phyloP scores from a whole-genome alignment of 2,888 invertebrate species.

The Leptopterna dolabrata region DNA sequence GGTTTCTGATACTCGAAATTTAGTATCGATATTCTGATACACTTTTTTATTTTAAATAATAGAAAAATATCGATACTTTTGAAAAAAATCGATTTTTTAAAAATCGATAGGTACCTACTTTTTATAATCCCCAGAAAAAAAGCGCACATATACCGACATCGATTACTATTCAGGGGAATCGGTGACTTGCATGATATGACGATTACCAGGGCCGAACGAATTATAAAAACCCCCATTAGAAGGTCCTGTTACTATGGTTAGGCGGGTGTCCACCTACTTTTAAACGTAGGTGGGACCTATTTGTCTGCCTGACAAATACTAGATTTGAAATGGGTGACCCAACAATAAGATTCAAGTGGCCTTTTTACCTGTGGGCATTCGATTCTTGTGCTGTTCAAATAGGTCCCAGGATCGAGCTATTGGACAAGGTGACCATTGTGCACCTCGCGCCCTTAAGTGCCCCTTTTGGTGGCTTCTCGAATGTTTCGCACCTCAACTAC shows the following conservation, averaged over 20 bases:
- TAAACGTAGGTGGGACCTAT: background rate
- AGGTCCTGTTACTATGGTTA: background rate
- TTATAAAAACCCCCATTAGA: too few species aligned
- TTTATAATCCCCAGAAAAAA: too few species aligned
- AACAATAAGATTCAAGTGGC: background rate
- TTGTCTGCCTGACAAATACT: background rate
- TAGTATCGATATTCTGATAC: too few species aligned
- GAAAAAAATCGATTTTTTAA: too few species aligned
- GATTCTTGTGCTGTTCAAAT: background rate
- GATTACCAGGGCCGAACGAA: too few species aligned
- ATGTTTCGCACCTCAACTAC: background rate
- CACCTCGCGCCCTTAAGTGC: conserved; percentile 15
- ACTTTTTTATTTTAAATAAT: too few species aligned
- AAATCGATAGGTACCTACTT: too few species aligned
- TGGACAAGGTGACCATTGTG: background rate
- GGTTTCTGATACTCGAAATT: too few species aligned
- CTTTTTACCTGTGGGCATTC: background rate
- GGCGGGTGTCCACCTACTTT: background rate
- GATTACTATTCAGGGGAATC: too few species aligned
- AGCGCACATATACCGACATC: too few species aligned
- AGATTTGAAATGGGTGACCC: background rate
- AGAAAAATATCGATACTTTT: too few species aligned
- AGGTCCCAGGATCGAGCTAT: background rate
- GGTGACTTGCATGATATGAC: too few species aligned
- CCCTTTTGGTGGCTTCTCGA: background rate